Evolutionary conservation across 2,797 vertebrate genomes (phyloP).

Genomic region (Sitta carolinensis): DNA sequence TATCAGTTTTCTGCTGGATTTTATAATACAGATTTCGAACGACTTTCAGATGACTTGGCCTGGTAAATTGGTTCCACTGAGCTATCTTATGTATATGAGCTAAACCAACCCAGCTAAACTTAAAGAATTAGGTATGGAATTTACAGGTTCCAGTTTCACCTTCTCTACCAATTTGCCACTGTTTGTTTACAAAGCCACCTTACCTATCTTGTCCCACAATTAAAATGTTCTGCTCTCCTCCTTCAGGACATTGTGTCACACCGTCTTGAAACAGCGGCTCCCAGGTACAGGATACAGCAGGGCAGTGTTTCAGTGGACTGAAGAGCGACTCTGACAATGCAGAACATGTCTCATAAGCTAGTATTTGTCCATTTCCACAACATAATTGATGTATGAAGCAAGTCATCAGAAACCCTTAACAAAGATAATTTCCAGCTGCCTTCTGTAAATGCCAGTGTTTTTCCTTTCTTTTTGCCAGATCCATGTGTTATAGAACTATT

Average conservation of each 20-base stretch:
- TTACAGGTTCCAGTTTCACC: background rate
- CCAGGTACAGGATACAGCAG: rapidly evolving
- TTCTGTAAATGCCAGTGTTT: background rate
- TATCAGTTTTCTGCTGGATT: background rate
- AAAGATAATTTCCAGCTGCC: background rate
- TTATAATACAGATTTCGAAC: background rate
- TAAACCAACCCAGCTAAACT: background rate
- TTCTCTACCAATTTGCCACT: background rate
- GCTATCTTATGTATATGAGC: background rate
- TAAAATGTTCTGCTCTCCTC: background rate
- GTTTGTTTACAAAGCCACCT: background rate
- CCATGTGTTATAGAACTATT: background rate
- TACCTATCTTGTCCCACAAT: background rate
- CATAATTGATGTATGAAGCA: background rate
- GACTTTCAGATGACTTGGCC: background rate
- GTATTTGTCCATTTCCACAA: background rate
- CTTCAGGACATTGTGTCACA: no score
- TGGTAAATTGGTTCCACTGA: background rate
- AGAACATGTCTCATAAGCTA: background rate
- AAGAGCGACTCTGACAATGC: background rate
- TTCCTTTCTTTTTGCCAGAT: background rate
- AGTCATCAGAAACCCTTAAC: background rate
- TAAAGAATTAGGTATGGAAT: background rate
- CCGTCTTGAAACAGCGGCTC: background rate
- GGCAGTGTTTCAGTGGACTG: background rate